Base-by-base conservation (phyloP, 2,797 vertebrate species). In the Phoxinus dragarum region DNA sequence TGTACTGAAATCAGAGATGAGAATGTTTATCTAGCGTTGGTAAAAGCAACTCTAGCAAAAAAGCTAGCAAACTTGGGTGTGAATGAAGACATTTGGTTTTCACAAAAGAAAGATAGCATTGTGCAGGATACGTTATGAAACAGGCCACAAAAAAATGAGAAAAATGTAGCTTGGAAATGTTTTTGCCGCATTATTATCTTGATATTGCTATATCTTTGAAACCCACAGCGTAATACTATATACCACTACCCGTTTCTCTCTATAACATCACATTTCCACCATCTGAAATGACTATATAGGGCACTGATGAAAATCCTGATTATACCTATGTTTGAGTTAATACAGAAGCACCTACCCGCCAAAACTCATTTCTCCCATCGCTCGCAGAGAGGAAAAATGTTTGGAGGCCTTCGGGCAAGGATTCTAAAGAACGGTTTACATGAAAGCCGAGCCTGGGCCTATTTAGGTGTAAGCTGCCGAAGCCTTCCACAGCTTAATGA, bases 341-440 rank as follows among this genome's bases (percentile, higher is more conserved):
- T 68, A 38, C 44, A 36, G 2, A 2, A 42, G n/a, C 16, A 1
- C 42, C 69, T 44, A 19, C 42, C 71, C 44, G 23, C 44, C 82
- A 42, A 66, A 76, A 76, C 59, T 52, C 44, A 67, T 84, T 84
- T 76, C 59, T 76, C 34, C 44, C 42, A 64, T 52, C 3, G 0
- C 44, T 42, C 4, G 2, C 42, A 76, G 49, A 77, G n/a, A 59
- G 49, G 74, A 56, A 59, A 64, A 44, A 84, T 56, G 21, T 54
- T 59, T 34, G 14, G 36, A 78, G 66, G 52, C 83, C 75, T 85
- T 79, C 75, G 79, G 67, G 67, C 75, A 71, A 71, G 31, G 52
- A 47, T 85, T 72, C 52, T 36, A 59, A 56, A 52, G 49, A 79
- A 72, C 2, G 21, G 11, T 71, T 84, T 84, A 68, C 66, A 54